phyloP scores from a whole-genome alignment of 2,113 vertebrate genomes.

The Lampris megalopsis region DNA sequence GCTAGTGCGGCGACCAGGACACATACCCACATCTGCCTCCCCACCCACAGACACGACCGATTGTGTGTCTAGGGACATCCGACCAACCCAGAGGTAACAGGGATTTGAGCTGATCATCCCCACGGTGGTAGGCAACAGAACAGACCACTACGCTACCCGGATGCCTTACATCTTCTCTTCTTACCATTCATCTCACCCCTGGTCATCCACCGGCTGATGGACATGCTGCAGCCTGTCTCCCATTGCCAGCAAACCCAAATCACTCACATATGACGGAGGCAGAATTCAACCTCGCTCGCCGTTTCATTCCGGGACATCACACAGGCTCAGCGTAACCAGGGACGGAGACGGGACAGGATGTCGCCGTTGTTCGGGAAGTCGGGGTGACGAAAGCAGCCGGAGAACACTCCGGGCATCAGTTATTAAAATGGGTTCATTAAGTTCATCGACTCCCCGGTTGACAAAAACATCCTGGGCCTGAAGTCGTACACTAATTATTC shows the following conservation, averaged over 20 bases:
- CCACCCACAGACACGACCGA: too few relatives aligned
- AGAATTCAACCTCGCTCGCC: not conserved
- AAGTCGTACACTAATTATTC: slow-evolving; percentile 63
- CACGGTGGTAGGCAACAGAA: too few relatives aligned
- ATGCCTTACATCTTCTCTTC: not conserved
- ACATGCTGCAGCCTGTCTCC: slow-evolving; percentile 31
- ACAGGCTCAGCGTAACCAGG: not conserved
- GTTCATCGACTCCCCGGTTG: slow-evolving; percentile 58
- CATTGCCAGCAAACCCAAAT: slow-evolving; percentile 12
- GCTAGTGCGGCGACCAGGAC: too few relatives aligned
- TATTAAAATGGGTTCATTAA: slow-evolving; percentile 28
- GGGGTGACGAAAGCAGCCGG: slow-evolving; percentile 33
- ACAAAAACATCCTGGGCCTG: slow-evolving; percentile 52
- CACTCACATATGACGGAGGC: not conserved
- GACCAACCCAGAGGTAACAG: too few relatives aligned
- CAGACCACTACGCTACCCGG: too few relatives aligned
- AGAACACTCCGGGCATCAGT: slow-evolving; percentile 14
- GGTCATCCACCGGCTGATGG: slow-evolving; percentile 32
- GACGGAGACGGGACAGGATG: slow-evolving; percentile 29
- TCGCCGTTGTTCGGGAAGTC: slow-evolving; percentile 24
- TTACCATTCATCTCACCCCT: slow-evolving; percentile 45
- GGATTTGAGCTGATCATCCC: too few relatives aligned
- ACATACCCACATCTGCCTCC: too few relatives aligned
- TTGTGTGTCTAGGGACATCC: too few relatives aligned
- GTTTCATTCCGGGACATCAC: slow-evolving; percentile 15